Conservation (phyloP, 1,140 invertebrate genomes). For the Halyomorpha halys region DNA sequence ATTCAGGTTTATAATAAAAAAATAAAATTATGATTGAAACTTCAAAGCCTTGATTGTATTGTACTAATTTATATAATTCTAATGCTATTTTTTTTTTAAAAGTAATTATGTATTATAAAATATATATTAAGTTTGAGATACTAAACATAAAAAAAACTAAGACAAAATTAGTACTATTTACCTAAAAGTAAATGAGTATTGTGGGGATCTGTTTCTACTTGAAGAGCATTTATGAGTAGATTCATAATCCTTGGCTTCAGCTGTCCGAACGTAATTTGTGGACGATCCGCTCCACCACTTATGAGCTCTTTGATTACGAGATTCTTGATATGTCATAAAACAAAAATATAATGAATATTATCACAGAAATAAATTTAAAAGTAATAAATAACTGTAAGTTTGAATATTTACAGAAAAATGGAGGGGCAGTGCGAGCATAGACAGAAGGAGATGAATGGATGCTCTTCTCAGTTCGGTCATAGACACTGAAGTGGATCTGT, state of each 20-base stretch:
- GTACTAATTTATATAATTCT: no score
- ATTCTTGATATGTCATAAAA: conserved; percentile 41
- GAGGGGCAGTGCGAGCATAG: conserved; percentile 77
- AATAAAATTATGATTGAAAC: no score
- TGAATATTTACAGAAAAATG: conserved; percentile 62
- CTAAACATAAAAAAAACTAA: no score
- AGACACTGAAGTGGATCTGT: conserved; percentile 39
- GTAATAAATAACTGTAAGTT: conserved; percentile 5
- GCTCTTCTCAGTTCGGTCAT: conserved; percentile 75
- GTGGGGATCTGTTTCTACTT: conserved; percentile 72
- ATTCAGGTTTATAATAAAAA: not conserved
- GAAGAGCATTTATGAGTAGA: conserved; percentile 71
- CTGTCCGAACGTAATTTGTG: conserved; percentile 58
- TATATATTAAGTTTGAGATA: no score
- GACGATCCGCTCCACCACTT: conserved; percentile 31
- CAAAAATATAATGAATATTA: not conserved
- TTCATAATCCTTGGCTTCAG: conserved; percentile 74
- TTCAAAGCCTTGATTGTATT: no score
- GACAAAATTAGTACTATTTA: conserved; percentile 32
- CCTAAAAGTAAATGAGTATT: conserved; percentile 86
- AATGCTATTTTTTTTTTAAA: no score
- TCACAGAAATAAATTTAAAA: conserved; percentile 9
- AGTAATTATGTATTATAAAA: no score
- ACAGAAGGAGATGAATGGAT: conserved; percentile 80
- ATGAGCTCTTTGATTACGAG: conserved; percentile 62